Evolutionary conservation across 2,797 vertebrate species (phyloP).

Genomic region (Selene dorsalis): DNA sequence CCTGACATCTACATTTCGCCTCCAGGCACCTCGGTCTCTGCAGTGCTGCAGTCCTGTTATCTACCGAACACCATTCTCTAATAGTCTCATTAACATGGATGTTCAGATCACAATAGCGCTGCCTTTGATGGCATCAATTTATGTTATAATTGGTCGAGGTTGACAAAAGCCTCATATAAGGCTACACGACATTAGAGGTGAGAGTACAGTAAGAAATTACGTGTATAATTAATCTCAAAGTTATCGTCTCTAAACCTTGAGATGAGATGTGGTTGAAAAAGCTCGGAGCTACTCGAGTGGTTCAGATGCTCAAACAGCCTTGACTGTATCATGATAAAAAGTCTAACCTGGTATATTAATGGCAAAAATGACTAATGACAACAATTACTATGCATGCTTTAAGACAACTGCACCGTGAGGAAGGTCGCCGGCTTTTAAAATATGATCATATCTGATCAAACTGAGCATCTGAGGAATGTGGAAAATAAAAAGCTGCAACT

Average conservation of each 20-base stretch:
- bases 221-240: constrained; percentile 25
- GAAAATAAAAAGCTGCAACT: constrained; percentile 20
- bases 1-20: constrained; percentile 48
- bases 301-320: constrained; percentile 35
- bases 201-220: constrained; percentile 19
- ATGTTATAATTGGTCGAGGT: constrained; percentile 33
- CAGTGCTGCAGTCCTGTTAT: constrained; percentile 15
- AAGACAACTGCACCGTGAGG: constrained; percentile 8
- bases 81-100: constrained; percentile 48
- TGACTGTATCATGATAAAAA: constrained; percentile 41
- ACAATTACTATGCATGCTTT: constrained; percentile 37
- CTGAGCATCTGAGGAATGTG: constrained; percentile 25
- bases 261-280: constrained; percentile 34
- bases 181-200: constrained; percentile 13
- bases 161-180: constrained; percentile 6
- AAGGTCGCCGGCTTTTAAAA: constrained; percentile 36
- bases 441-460: constrained; percentile 40
- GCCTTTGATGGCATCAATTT: constrained; percentile 32
- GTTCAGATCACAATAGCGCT: constrained; percentile 36
- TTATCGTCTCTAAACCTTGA: constrained; percentile 34
- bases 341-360: constrained; percentile 26
- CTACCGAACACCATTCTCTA: constrained; percentile 38
- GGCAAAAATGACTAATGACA: constrained; percentile 54
- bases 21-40: constrained; percentile 33
- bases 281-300: constrained; percentile 25